Conservation (phyloP, 1,140 invertebrate genomes). For the Drosophila gunungcola region DNA sequence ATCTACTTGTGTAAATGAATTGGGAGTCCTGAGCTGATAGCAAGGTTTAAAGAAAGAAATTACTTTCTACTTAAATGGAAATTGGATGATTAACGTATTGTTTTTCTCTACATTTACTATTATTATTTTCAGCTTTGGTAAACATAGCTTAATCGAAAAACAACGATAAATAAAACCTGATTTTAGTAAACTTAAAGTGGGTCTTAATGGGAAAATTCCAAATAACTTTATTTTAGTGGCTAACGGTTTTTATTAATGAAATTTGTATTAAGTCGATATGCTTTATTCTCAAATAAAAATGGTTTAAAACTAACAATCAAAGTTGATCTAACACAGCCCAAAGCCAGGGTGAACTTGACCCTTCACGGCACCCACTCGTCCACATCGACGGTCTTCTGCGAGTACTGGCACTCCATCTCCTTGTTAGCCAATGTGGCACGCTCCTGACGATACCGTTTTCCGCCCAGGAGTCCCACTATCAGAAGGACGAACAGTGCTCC, state of each 20-base stretch:
- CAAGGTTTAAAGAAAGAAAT: neutral
- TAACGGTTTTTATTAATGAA: no score
- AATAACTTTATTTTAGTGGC: no score
- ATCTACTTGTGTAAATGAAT: neutral
- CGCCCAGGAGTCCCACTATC: slow-evolving; percentile 44
- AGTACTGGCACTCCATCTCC: slow-evolving; percentile 55
- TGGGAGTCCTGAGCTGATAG: neutral
- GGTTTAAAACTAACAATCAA: slow-evolving; percentile 45
- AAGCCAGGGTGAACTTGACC: neutral
- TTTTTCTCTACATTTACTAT: no score
- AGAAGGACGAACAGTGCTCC: slow-evolving; percentile 49
- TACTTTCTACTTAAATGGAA: no score
- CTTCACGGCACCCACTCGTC: slow-evolving; percentile 64
- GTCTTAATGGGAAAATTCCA: no score
- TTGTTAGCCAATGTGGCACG: slow-evolving; percentile 24
- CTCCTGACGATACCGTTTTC: slow-evolving; percentile 19
- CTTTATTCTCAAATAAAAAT: slow-evolving; percentile 44
- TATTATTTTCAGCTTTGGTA: no score
- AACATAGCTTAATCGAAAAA: no score
- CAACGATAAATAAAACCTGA: no score
- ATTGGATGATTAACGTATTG: no score
- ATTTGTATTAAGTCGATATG: slow-evolving; percentile 9
- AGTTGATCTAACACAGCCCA: slow-evolving; percentile 59
- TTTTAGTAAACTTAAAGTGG: neutral
- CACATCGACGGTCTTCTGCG: slow-evolving; percentile 63